phyloP scores from a whole-genome alignment of 2,888 invertebrate species.

The Coleophora deauratella region DNA sequence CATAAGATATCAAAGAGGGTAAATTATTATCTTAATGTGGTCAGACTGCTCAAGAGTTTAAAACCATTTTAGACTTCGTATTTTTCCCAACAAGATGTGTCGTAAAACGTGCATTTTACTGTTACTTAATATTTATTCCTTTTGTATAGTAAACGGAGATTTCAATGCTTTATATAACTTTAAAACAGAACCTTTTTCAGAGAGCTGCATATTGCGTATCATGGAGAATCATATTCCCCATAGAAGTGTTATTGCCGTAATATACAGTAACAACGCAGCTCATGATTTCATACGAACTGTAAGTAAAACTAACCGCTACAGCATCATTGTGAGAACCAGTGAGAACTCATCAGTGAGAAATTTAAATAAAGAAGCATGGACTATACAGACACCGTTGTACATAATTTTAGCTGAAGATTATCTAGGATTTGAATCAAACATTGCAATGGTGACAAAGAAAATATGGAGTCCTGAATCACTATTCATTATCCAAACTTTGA shows the following conservation, averaged over 20 bases:
- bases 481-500: constrained; percentile 10
- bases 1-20: too few species aligned
- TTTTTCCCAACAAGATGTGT: too few species aligned
- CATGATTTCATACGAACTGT: neutral
- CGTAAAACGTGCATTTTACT: too few species aligned
- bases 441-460: constrained; percentile 7
- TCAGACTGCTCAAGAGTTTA: too few species aligned
- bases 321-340: constrained; percentile 4
- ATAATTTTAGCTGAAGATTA: constrained; percentile 8
- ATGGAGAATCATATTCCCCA: neutral
- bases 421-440: neutral
- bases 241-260: neutral
- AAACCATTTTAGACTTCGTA: too few species aligned
- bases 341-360: too few species aligned
- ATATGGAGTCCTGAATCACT: constrained; percentile 16
- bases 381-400: constrained; percentile 8
- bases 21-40: too few species aligned
- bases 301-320: constrained; percentile 1
- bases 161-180: too few species aligned
- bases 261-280: neutral
- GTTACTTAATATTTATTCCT: too few species aligned
- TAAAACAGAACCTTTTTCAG: too few species aligned
- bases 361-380: neutral
- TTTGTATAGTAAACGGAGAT: too few species aligned
- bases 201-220: neutral